A percentile compares a stretch with the other conserved stretches of the same genome.
Evolutionary conservation across 2,888 invertebrate species (phyloP).

Genomic region (Sepiola atlantica): DNA sequence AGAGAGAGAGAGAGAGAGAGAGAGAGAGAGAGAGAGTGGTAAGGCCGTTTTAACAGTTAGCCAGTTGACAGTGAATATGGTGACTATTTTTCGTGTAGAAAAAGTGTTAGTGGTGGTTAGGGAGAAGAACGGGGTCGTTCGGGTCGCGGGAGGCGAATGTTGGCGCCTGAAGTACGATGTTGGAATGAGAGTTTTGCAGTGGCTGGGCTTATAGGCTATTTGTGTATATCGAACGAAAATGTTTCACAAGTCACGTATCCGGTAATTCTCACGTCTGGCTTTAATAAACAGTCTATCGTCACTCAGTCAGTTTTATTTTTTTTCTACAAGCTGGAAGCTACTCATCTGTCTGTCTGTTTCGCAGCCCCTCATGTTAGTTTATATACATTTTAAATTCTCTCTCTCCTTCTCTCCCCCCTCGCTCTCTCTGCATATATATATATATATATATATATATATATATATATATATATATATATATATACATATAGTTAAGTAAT

Average conservation of each 20-base stretch:
- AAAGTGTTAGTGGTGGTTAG: background rate
- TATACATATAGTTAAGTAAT: no score
- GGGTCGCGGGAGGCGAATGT: background rate
- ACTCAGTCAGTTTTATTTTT: background rate
- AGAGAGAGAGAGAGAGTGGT: background rate
- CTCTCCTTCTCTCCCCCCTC: no score
- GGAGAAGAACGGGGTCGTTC: background rate
- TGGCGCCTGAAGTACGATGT: background rate
- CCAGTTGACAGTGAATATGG: background rate
- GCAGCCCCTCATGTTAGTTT: no score
- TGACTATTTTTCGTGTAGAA: background rate
- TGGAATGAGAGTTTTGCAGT: background rate
- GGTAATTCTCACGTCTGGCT: slow-evolving; percentile 2
- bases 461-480: no score
- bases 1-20: background rate
- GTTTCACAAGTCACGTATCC: background rate
- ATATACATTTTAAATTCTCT: no score
- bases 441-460: no score
- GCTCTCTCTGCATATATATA: no score
- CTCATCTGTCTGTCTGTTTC: background rate
- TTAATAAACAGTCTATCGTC: background rate
- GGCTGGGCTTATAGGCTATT: background rate
- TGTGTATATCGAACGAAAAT: background rate
- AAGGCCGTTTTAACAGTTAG: background rate
- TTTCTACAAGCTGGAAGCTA: background rate